Conservation (phyloP, 2,797 vertebrate species). For the Brachymystax lenok region DNA sequence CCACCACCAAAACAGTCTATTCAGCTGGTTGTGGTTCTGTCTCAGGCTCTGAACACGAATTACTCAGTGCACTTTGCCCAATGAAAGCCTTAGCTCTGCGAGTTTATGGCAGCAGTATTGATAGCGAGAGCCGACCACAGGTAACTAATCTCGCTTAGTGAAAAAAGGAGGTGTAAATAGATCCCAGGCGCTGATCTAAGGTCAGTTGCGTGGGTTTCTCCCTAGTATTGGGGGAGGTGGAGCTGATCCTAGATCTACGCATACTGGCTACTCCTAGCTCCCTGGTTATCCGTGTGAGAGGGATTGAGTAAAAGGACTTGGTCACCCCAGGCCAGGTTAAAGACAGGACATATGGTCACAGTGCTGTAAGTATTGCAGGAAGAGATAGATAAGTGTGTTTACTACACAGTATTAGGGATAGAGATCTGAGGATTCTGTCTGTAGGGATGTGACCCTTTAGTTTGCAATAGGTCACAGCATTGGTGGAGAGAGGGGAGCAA, state of each 20-base stretch:
- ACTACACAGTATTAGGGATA: neutral
- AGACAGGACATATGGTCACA: neutral
- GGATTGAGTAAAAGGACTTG: neutral
- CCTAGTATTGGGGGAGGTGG: neutral
- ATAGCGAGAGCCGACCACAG: conserved; percentile 5
- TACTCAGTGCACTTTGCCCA: conserved; percentile 3
- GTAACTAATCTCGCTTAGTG: neutral
- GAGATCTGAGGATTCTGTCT: neutral
- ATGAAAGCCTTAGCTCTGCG: conserved; percentile 1
- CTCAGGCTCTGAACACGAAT: neutral
- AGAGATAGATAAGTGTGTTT: neutral
- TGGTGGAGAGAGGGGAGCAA: neutral
- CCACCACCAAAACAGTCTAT: neutral
- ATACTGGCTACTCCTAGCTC: neutral
- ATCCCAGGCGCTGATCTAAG: neutral
- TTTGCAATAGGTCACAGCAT: neutral
- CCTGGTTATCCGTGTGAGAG: neutral
- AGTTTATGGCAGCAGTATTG: neutral
- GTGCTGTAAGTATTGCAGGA: neutral
- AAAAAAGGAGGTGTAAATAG: neutral
- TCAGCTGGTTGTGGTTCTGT: neutral
- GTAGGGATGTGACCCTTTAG: neutral
- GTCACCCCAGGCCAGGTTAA: neutral
- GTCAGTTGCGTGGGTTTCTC: neutral
- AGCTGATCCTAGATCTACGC: neutral